Evolutionary conservation across 1,140 invertebrate genomes (phyloP).

Genomic region (Ceratosolen fusciceps): DNA sequence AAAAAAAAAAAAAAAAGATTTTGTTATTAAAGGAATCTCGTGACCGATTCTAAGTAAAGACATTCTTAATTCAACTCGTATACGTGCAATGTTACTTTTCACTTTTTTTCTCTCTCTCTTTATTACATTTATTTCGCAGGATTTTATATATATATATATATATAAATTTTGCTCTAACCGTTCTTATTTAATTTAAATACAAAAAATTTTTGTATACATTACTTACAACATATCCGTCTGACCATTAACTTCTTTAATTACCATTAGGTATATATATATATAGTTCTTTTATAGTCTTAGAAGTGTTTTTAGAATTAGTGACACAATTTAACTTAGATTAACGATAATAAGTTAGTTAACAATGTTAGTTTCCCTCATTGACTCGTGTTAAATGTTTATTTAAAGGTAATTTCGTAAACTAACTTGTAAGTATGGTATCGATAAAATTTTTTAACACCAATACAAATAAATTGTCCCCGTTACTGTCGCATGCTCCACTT

Average conservation of each 20-base stretch:
- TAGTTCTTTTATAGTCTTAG: neutral
- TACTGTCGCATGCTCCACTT: conserved; percentile 41
- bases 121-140: no score
- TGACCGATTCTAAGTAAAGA: no score
- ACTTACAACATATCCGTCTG: neutral
- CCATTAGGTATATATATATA: neutral
- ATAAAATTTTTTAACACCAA: neutral
- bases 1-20: neutral
- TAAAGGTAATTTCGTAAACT: neutral
- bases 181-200: no score
- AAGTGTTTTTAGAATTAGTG: neutral
- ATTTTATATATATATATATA: no score
- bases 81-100: no score
- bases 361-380: no score
- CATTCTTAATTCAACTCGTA: no score
- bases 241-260: neutral
- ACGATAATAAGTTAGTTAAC: no score
- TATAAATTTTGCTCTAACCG: no score
- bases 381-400: neutral
- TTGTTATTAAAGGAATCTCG: no score
- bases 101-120: no score
- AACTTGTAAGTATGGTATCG: conserved; percentile 13
- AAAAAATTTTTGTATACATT: neutral
- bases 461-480: conserved; percentile 17
- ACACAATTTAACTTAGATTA: neutral